phyloP scores from a whole-genome alignment of 2,888 invertebrate species.

The Nephrotoma flavescens region DNA sequence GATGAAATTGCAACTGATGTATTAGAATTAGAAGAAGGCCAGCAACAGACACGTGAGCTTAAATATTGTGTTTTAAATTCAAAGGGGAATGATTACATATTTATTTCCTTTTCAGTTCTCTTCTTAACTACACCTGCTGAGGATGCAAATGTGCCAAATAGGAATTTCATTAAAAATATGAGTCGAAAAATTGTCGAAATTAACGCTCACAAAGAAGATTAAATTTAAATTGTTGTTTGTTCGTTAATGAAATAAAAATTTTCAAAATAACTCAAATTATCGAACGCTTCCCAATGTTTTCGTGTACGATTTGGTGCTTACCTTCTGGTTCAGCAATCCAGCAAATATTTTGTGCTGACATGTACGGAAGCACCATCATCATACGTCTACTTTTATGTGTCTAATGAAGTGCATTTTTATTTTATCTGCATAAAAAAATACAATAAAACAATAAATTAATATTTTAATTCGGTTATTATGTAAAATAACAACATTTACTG shows the following conservation, averaged over 20 bases:
- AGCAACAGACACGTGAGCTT: constrained; percentile 4
- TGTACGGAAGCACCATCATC: not conserved
- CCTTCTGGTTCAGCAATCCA: not conserved
- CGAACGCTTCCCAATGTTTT: not conserved
- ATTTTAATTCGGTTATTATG: not conserved
- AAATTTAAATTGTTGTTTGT: not conserved
- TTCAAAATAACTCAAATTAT: not conserved
- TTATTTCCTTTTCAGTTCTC: constrained; percentile 4
- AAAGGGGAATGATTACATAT: not conserved
- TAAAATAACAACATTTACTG: not conserved
- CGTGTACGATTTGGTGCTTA: not conserved
- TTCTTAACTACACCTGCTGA: constrained; percentile 4
- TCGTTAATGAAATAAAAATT: too few species aligned
- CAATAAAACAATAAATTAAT: not conserved
- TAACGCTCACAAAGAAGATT: constrained; percentile 24
- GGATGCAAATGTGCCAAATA: constrained; percentile 17
- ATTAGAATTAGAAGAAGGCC: not conserved
- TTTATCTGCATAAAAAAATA: not conserved
- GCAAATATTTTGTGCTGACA: not conserved
- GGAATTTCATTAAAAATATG: constrained; percentile 25
- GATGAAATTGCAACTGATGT: not conserved
- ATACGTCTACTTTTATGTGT: not conserved
- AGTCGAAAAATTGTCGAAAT: constrained; percentile 27
- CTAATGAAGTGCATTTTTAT: not conserved
- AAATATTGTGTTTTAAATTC: not conserved